Conservation (phyloP, 2,113 vertebrate species). For the Paramisgurnus dabryanus region DNA sequence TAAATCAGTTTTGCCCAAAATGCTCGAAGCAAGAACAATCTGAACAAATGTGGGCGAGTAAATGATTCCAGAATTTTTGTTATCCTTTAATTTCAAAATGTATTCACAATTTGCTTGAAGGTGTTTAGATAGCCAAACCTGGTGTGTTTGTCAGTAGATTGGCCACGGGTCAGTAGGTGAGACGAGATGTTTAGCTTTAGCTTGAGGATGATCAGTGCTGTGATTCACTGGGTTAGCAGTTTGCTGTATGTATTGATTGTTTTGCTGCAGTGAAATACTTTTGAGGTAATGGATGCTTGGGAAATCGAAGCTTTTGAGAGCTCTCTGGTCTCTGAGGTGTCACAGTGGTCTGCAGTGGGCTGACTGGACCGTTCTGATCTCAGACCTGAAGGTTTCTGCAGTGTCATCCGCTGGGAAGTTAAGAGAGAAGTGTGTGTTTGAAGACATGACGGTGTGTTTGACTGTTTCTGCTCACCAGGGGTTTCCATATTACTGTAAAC, state of each 20-base stretch:
- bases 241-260: constrained; percentile 45
- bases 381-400: not conserved
- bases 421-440: not conserved
- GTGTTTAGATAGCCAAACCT: not conserved
- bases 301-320: constrained; percentile 44
- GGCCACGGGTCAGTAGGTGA: constrained; percentile 22
- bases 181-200: constrained; percentile 5
- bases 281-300: constrained; percentile 46
- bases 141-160: not conserved
- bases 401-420: constrained; percentile 1
- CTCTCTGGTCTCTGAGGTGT: constrained; percentile 15
- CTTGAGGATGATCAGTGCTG: constrained; percentile 32
- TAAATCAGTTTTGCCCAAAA: no score
- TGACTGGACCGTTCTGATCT: not conserved
- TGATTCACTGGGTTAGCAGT: constrained; percentile 38
- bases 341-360: constrained; percentile 1
- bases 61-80: no score
- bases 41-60: no score
- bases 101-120: not conserved
- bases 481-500: not conserved
- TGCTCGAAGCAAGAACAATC: no score
- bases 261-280: constrained; percentile 38
- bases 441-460: constrained; percentile 6
- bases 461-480: not conserved
- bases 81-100: not conserved